Base-by-base conservation (phyloP, 2,113 vertebrate genomes). In the Heterocephalus glaber region DNA sequence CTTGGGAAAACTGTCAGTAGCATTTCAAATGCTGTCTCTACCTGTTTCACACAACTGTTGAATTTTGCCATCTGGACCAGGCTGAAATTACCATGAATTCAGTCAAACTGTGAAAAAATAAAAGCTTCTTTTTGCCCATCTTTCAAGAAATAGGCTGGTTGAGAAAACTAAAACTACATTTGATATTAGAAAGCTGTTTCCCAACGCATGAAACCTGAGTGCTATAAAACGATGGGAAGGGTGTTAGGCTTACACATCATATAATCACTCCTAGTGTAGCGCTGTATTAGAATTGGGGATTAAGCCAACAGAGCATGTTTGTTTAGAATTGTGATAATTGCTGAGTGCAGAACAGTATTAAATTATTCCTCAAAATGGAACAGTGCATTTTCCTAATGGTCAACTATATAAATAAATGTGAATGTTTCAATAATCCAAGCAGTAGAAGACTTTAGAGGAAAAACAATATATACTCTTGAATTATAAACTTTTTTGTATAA, bases 31-130 rank as follows among this genome's bases (percentile, higher is more conserved):
- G 28, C 26, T 65, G 56, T 30, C 90, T 97, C 95, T 82, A 98
- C 83, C 88, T 98, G 82, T 95, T 97, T 96, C 47, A 38, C 47
- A 49, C 14, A 92, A 92, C 94, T 96, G 87, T 97, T 98, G 97
- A 96, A 54, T 33, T 60, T 98, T 30, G 72, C 97, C 97, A 98
- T 97, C 92, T 98, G 97, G 83, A 60, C 89, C 63, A 88, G 94
- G 16, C 14, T 97, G 90, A 96, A 96, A 97, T 85, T 92, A 92
- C 72, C n/a, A 41, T 44, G 85, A 95, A 44, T 96, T 79, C 89
- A 97, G 92, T 72, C 95, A 96, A 97, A 54, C 65, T 90, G 89
- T 94, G 89, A 96, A 58, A 97, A 44, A 44, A 22, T 3, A 38
- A 74, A 44, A 70, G 30, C 28, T 81, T 74, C 80, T 12, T 94